Percentiles rank a stretch among this genome's conserved stretches.
These are phyloP conservation scores for Harpagifer antarcticus DNA, from an alignment of 2,797 vertebrate species.

Conservation along the genomic window DNA sequence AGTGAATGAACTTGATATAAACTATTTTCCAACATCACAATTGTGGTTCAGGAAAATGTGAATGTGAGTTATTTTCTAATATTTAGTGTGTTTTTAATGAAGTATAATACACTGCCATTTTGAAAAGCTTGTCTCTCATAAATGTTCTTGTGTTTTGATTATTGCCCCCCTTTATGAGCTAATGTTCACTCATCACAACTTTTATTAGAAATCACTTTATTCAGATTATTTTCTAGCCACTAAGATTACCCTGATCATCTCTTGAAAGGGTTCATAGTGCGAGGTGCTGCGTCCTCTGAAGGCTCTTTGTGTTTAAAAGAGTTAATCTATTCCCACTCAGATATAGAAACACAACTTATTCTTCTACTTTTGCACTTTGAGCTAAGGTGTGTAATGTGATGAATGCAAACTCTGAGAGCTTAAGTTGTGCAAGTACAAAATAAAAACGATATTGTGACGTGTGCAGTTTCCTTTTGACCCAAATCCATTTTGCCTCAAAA, in stretches of 20 bases:
- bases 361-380: conserved; percentile 74
- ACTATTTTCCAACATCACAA: neutral
- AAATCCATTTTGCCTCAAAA: neutral
- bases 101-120: conserved; percentile 26
- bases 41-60: conserved; percentile 6
- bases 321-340: conserved; percentile 28
- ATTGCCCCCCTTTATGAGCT: no score
- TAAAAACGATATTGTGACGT: conserved; percentile 32
- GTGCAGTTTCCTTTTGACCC: neutral
- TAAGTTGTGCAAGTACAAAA: conserved; percentile 67
- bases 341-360: conserved; percentile 48
- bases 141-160: neutral
- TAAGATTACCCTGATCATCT: conserved; percentile 4
- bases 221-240: neutral
- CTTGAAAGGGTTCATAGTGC: conserved; percentile 30
- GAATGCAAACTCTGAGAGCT: conserved; percentile 62
- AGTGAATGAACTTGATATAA: no score
- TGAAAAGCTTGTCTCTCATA: neutral
- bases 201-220: neutral
- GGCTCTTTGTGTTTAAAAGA: conserved; percentile 53
- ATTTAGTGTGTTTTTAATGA: conserved; percentile 44
- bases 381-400: conserved; percentile 55
- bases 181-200: no score
- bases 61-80: conserved; percentile 21
- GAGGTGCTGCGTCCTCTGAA: conserved; percentile 35